Evolutionary conservation across 2,888 invertebrate species (phyloP), one percentile per base, ranked within the genome.

Genomic region (Nomada lathburiana): DNA sequence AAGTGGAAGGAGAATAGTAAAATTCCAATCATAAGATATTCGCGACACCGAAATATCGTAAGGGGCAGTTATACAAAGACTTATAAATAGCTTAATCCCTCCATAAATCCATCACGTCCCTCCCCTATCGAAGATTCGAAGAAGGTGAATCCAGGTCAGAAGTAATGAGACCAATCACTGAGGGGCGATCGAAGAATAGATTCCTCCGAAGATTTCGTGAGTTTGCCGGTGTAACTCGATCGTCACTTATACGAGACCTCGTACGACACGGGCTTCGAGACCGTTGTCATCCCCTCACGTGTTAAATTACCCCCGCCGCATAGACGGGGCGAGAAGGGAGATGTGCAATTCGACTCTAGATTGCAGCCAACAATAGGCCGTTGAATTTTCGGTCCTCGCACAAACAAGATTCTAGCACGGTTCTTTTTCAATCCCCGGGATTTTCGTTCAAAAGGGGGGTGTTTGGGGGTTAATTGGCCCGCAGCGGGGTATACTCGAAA

Each of bases 331-430:
- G 86, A 73, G 85, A 75, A 60, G 85, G 84, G 77, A 86, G 86
- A 83, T 70, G 63, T 90, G 93, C 91, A 93, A 93, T 89, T 90
- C 91, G 93, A 93, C 90, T 92, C 92, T 91, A 89, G 91, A 92
- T 92, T 92, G 91, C 86, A 87, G 86, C 84, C 88, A 88, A 92
- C 92, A 93, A 93, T 92, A 88, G 88, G 84, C 87, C 89, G 91
- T 88, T 91, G 90, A 92, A 92, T 91, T 92, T 92, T 92, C 92
- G 91, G 91, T 91, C 90, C 76, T 67, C 86, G 87, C n/a, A 79
- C 89, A 89, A 92, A 92, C 88, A 90, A 85, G 88, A 91, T 83
- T 82, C 78, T 69, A 80, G 79, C 76, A 83, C 80, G 83, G 65
- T 60, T 73, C 69, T 85, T 73, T 84, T 65, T 55, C 50, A 69